Evolutionary conservation across 2,888 invertebrate genomes (phyloP), one percentile per base, ranked within the genome.

Genomic region (Leucophenga montana): DNA sequence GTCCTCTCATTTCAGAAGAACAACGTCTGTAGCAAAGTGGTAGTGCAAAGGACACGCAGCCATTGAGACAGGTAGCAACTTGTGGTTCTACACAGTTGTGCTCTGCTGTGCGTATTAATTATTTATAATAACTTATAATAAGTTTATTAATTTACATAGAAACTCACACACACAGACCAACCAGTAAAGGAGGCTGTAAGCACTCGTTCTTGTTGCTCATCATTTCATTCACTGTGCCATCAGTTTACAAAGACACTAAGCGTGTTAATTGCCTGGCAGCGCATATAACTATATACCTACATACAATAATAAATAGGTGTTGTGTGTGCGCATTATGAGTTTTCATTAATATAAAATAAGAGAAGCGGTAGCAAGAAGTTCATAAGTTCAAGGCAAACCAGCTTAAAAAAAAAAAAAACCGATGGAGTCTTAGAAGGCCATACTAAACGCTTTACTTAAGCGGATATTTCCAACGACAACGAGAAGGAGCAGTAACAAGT

Each of bases 121-220:
- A 83, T 83, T 79, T 79, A 80, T 74, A 61, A 61, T 61, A 44
- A 61, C 39, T 61, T 61, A 20, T 44, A 61, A 61, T 44, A 74
- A 77, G 78, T 81, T 82, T 83, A 81, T 78, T 80, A 81, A 80
- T 77, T 79, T 78, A 72, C 74, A 83, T 68, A 72, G 61, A n/a
- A n/a, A n/a, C n/a, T n/a, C n/a, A n/a, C n/a, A n/a, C n/a, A 66
- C 66, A 73, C 62, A 18, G 31, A 27, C n/a, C n/a, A n/a, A 44
- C 20, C 44, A 54, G 50, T 27, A 44, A 16, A 48, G 61, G 20
- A 18, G 50, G 31, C 20, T n/a, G 50, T 4, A 11, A 1, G n/a
- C 8, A 2, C 14, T 46, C 46, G 46, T 46, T 46, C 46, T 46
- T 27, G n/a, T 6, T 46, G 46, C 46, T 46, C 14, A 46, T 59